phyloP scores from a whole-genome alignment of 2,888 invertebrate genomes.

The Oligia fasciuncula region DNA sequence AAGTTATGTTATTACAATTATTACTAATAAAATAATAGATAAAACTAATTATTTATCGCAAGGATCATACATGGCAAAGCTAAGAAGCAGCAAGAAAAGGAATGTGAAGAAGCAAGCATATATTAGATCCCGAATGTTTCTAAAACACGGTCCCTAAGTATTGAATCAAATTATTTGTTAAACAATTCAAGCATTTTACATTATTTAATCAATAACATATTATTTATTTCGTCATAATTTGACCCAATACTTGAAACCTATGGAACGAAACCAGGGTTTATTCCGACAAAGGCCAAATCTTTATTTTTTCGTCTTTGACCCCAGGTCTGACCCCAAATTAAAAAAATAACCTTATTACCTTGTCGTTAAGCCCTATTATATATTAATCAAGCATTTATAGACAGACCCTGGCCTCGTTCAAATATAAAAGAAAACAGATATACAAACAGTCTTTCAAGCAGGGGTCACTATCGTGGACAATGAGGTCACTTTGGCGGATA shows the following conservation, averaged over 20 bases:
- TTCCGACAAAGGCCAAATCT: background rate
- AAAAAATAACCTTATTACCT: background rate
- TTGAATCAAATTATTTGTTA: constrained; percentile 22
- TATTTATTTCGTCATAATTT: background rate
- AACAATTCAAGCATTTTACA: background rate
- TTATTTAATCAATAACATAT: background rate
- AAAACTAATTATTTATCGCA: background rate
- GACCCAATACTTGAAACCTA: constrained; percentile 21
- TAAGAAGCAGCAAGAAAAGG: constrained; percentile 24
- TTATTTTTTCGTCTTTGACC: background rate
- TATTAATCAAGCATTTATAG: background rate
- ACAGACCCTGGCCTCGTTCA: constrained; percentile 30
- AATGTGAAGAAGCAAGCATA: constrained; percentile 49
- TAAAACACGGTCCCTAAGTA: constrained; percentile 7
- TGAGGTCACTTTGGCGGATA: constrained; percentile 16
- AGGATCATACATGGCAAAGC: constrained; percentile 11
- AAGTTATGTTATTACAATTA: constrained; percentile 3
- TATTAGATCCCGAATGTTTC: constrained; percentile 1
- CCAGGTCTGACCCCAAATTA: background rate
- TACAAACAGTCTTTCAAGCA: constrained; percentile 54
- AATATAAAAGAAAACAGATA: constrained; percentile 33
- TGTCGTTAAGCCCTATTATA: background rate
- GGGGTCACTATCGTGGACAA: constrained; percentile 14
- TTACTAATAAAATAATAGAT: constrained; percentile 6
- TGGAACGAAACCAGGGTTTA: constrained; percentile 30